Evolutionary conservation across 2,888 invertebrate genomes (phyloP), one percentile per base, ranked within the genome.

Genomic region (Oeneis ivallda): DNA sequence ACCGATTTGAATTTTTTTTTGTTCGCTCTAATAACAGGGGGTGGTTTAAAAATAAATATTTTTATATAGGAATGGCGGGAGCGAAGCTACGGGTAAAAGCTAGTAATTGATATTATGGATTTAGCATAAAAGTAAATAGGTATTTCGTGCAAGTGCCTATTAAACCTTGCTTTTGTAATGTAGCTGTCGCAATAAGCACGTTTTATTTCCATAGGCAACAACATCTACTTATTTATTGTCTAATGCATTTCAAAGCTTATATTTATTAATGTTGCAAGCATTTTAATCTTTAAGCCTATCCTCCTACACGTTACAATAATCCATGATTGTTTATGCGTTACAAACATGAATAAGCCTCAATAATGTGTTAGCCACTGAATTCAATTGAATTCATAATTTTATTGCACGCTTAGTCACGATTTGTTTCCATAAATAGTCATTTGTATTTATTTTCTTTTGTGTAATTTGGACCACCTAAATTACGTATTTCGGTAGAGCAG

Each of bases 321-420:
- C 71, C 71, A 73, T 71, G 70, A 74, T 71, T 71, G 71, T 75
- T 73, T 74, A 73, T 74, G 72, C 74, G 72, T 72, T 75, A 78
- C 78, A 76, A 74, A 76, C 77, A 77, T 77, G 79, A 82, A 80
- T 81, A 79, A 79, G 76, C 76, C 77, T 76, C 81, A 77, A 85
- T 84, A 79, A 82, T 76, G 79, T 81, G 81, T 84, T 79, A 81
- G 81, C 80, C 79, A 80, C 80, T 76, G 79, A 74, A 80, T 83
- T 84, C 77, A 76, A 76, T 77, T 75, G 75, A 75, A 81, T 82
- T 82, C 82, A 80, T 75, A 75, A 76, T 82, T 86, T 87, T 84
- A 87, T 86, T 81, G 81, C 80, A 72, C 72, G 75, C 69, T 72
- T 71, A 78, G 85, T 88, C 86, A 88, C 87, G 87, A 86, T 76